phyloP scores from a whole-genome alignment of 1,140 invertebrate genomes.

The Danaus melanippus region DNA sequence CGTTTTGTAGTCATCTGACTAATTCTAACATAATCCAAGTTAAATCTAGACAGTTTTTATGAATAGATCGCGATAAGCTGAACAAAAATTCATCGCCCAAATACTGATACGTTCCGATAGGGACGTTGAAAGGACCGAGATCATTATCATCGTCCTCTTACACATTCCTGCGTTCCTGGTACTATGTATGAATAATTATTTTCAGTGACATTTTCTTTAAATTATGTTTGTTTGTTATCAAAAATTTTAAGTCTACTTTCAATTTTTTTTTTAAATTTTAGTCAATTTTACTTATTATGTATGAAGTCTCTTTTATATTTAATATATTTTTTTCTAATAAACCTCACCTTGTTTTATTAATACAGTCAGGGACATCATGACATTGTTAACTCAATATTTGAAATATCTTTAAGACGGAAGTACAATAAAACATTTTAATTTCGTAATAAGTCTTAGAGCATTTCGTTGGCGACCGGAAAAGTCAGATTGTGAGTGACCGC shows the following conservation, averaged over 20 bases:
- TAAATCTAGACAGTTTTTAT: slow-evolving; percentile 45
- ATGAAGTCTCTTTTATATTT: no score
- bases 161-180: slow-evolving; percentile 58
- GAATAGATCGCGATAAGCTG: slow-evolving; percentile 47
- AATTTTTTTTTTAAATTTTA: no score
- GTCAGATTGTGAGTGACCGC: slow-evolving; percentile 35
- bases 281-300: no score
- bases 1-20: slow-evolving; percentile 36
- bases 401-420: no score
- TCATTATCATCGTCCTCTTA: slow-evolving; percentile 52
- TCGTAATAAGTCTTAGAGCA: no score
- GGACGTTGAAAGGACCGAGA: slow-evolving; percentile 58
- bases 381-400: no score
- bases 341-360: no score
- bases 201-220: not conserved
- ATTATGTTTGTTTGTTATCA: no score
- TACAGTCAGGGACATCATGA: no score
- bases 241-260: no score
- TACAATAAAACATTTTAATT: no score
- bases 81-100: slow-evolving; percentile 47
- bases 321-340: no score
- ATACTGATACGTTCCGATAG: slow-evolving; percentile 44
- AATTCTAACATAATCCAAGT: slow-evolving; percentile 48
- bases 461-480: slow-evolving; percentile 24
- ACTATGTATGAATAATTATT: slow-evolving; percentile 61